A percentile compares a stretch with the other conserved stretches of the same genome.
phyloP scores from a whole-genome alignment of 2,888 invertebrate genomes.

The Macaria notata region DNA sequence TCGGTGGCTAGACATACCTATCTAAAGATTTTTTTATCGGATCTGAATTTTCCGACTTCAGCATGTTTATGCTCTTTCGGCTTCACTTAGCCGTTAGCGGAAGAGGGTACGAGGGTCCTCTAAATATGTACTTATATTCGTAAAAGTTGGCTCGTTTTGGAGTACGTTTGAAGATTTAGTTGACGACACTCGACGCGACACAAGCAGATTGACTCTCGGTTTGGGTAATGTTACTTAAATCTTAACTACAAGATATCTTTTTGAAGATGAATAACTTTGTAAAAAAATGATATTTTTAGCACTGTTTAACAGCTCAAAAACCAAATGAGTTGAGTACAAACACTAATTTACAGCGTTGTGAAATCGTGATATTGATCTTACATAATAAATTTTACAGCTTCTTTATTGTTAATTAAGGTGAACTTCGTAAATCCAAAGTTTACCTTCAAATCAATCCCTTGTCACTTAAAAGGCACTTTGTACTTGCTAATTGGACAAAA shows the following conservation, averaged over 20 bases:
- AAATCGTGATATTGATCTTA: no score
- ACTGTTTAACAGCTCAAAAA: no score
- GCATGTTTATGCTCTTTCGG: constrained; percentile 9
- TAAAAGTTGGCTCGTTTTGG: not conserved
- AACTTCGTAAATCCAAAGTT: constrained; percentile 32
- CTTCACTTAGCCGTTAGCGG: not conserved
- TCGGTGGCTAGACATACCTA: not conserved
- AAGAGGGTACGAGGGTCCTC: not conserved
- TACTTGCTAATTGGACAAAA: constrained; percentile 2
- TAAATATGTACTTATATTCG: not conserved
- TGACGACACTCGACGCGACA: no score
- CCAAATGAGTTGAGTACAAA: no score
- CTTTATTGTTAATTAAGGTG: constrained; percentile 7
- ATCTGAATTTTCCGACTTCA: constrained; percentile 2
- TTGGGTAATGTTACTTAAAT: not conserved
- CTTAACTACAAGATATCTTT: no score
- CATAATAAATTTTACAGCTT: no score
- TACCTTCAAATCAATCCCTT: constrained; percentile 34
- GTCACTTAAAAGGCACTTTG: constrained; percentile 19
- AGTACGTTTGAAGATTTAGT: no score
- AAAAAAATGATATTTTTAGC: no score
- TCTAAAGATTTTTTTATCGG: constrained; percentile 2
- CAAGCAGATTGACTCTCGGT: no score
- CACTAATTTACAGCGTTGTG: no score
- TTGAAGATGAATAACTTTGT: no score